phyloP scores from a whole-genome alignment of 2,888 invertebrate genomes.

The Notocelia uddmanniana region DNA sequence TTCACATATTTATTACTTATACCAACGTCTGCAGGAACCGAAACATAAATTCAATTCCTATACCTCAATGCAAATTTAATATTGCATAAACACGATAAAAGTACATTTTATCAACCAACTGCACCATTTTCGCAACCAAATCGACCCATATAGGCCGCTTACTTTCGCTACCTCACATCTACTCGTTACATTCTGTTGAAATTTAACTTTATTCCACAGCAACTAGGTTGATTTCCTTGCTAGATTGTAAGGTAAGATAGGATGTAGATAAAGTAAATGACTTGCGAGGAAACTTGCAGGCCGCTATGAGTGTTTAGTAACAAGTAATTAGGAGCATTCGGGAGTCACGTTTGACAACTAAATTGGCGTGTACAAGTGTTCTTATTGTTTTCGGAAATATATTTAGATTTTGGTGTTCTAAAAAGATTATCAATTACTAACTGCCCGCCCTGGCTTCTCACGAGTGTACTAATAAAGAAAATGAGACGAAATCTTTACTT shows the following conservation, averaged over 20 bases:
- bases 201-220: not conserved
- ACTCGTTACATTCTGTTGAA: not conserved
- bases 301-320: conserved; percentile 42
- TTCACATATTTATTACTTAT: not conserved
- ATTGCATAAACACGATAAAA: conserved; percentile 43
- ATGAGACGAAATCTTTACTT: no score
- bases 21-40: not conserved
- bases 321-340: conserved; percentile 61
- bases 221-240: not conserved
- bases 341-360: conserved; percentile 57
- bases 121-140: conserved; percentile 46
- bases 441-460: not conserved
- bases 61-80: conserved; percentile 34
- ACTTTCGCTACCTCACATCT: conserved; percentile 5
- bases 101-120: conserved; percentile 42
- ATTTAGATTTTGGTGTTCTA: not conserved
- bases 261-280: not conserved
- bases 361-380: not conserved
- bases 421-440: not conserved
- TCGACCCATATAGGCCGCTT: conserved; percentile 56
- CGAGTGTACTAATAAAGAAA: no score
- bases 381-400: not conserved
- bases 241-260: not conserved
- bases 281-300: conserved; percentile 5
- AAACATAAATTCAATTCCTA: conserved; percentile 12